These are phyloP conservation scores for Ciconia boyciana DNA, from an alignment of 2,113 vertebrate genomes.

Conservation along the genomic window DNA sequence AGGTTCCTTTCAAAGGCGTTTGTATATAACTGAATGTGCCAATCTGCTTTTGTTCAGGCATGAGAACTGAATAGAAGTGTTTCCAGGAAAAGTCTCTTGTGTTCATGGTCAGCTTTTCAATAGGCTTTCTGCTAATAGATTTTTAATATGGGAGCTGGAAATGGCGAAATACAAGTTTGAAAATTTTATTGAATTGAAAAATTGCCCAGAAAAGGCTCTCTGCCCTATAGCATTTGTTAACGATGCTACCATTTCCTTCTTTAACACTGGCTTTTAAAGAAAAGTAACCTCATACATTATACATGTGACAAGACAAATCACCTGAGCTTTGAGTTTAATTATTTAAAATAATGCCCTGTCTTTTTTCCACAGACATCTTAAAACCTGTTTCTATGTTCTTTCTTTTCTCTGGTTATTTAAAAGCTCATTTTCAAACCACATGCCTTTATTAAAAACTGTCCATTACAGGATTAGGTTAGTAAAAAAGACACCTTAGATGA, in stretches of 20 bases:
- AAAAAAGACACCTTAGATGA: neutral
- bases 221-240: constrained; percentile 5
- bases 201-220: neutral
- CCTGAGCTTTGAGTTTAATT: neutral
- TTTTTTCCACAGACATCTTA: neutral
- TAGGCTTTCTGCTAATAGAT: constrained; percentile 60
- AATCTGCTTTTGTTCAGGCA: constrained; percentile 70
- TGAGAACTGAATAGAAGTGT: constrained; percentile 64
- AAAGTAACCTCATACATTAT: neutral
- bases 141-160: constrained; percentile 64
- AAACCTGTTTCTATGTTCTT: neutral
- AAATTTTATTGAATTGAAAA: constrained; percentile 43
- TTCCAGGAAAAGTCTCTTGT: constrained; percentile 60
- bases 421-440: constrained; percentile 4
- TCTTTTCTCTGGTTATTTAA: neutral
- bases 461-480: neutral
- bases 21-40: constrained; percentile 61
- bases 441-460: neutral
- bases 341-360: neutral
- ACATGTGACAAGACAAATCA: constrained; percentile 28
- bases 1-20: constrained; percentile 32
- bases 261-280: neutral
- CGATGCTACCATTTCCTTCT: neutral
- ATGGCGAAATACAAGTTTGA: neutral
- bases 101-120: constrained; percentile 46